Conservation (phyloP, 2,797 vertebrate genomes). For the Mionectes olivaceus region DNA sequence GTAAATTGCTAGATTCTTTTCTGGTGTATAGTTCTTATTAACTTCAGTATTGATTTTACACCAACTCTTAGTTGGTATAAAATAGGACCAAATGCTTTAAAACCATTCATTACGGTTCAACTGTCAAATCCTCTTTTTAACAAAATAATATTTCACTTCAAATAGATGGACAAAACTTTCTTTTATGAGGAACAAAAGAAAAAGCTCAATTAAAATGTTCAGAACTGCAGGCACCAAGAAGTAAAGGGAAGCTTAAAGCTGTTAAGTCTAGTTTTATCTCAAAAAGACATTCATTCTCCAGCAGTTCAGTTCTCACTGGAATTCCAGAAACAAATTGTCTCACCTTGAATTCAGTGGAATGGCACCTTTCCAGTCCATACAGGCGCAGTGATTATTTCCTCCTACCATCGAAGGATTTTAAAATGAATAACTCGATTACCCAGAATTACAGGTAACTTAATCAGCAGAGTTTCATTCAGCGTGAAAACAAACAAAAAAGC, state of each 20-base stretch:
- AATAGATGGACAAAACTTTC: slow-evolving; percentile 31
- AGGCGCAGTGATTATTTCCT: not conserved
- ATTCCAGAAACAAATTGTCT: slow-evolving; percentile 41
- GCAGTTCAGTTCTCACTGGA: not conserved
- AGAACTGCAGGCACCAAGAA: not conserved
- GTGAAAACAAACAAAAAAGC: slow-evolving; percentile 22
- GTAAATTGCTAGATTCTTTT: not conserved
- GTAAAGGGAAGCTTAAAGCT: slow-evolving; percentile 9
- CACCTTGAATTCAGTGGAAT: slow-evolving; percentile 21
- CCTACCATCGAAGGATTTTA: not conserved
- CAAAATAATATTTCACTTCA: slow-evolving; percentile 9
- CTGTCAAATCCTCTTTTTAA: slow-evolving; percentile 4
- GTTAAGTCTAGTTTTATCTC: slow-evolving; percentile 46
- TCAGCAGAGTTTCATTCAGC: not conserved
- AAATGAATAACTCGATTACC: slow-evolving; percentile 53
- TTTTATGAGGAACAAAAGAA: slow-evolving; percentile 36
- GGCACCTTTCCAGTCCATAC: slow-evolving; percentile 23
- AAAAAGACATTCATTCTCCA: slow-evolving; percentile 31
- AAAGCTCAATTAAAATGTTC: slow-evolving; percentile 46
- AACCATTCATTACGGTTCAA: slow-evolving; percentile 6
- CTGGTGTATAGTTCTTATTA: not conserved
- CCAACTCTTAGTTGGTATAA: not conserved
- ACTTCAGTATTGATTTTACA: slow-evolving; percentile 11
- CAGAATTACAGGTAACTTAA: not conserved
- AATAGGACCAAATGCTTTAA: slow-evolving; percentile 25